Conservation (phyloP, 2,888 invertebrate genomes). For the Chironomus tentans region DNA sequence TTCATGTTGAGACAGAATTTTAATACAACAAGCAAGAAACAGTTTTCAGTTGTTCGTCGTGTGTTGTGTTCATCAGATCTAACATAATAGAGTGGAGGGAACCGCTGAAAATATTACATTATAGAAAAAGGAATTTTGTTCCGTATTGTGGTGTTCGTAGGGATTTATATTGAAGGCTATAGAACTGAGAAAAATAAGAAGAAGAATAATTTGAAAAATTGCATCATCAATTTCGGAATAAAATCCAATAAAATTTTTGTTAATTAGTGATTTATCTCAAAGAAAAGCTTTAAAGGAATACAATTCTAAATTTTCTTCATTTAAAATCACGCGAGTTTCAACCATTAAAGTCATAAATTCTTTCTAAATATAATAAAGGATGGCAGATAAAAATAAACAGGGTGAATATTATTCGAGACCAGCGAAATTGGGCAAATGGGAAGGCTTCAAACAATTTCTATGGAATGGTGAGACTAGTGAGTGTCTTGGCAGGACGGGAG, state of each 20-base stretch:
- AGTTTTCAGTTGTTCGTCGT: constrained; percentile 13
- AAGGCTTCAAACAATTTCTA: constrained; percentile 72
- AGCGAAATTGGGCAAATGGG: constrained; percentile 75
- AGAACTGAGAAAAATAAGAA: not conserved
- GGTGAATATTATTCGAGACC: constrained; percentile 68
- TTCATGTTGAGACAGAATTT: not conserved
- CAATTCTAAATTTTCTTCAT: not conserved
- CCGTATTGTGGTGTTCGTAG: not conserved
- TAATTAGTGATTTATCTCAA: not conserved
- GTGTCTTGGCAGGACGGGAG: constrained; percentile 82
- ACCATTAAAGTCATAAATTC: not conserved
- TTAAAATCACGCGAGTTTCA: not conserved
- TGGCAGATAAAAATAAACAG: constrained; percentile 68
- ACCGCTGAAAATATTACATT: not conserved
- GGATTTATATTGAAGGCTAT: not conserved
- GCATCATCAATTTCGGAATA: not conserved
- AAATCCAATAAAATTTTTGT: not conserved
- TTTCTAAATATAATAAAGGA: constrained; percentile 33
- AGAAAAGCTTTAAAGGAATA: not conserved
- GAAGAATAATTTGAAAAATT: not conserved
- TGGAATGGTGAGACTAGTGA: constrained; percentile 90
- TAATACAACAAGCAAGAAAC: too few species aligned
- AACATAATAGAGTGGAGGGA: not conserved
- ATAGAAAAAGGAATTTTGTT: not conserved
- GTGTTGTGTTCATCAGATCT: constrained; percentile 19